These are phyloP conservation scores for Rhineura floridana DNA, from an alignment of 2,113 vertebrate genomes.

Conservation along the genomic window DNA sequence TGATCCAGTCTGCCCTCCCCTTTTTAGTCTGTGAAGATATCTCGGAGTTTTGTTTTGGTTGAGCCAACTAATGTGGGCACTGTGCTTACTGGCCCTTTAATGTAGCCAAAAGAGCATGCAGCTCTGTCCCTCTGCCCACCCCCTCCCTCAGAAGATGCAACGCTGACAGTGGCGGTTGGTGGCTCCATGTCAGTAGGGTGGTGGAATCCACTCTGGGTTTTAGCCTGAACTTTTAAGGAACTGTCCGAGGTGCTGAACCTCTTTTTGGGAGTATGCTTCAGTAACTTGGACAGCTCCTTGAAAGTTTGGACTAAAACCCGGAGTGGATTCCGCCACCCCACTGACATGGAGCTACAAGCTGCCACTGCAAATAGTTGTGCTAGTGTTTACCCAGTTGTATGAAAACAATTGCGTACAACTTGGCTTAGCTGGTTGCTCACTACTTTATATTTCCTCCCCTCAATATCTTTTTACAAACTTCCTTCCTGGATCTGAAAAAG, in stretches of 20 bases:
- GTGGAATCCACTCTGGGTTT: no score
- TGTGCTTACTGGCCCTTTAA: background rate
- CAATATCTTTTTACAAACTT: no score
- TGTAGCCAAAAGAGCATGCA: background rate
- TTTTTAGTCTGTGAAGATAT: background rate
- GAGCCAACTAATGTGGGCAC: background rate
- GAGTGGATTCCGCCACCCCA: no score
- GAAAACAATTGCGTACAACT: conserved; percentile 49
- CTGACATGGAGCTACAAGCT: no score
- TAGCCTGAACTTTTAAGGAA: no score
- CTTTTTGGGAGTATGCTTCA: no score
- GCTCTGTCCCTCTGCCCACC: background rate
- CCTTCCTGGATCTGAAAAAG: background rate
- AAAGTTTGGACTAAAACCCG: no score
- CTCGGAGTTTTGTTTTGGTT: background rate
- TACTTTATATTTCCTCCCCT: background rate
- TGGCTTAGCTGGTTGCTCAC: background rate
- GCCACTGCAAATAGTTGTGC: conserved; percentile 16
- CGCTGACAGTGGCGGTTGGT: no score
- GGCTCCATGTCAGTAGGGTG: no score
- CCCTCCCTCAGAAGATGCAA: conserved; percentile 29
- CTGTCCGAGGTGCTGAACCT: no score
- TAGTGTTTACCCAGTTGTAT: conserved; percentile 24
- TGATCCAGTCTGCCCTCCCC: background rate
- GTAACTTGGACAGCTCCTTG: no score